These are phyloP conservation scores for Drosophila anomalata DNA, from an alignment of 2,888 invertebrate genomes.

Conservation along the genomic window DNA sequence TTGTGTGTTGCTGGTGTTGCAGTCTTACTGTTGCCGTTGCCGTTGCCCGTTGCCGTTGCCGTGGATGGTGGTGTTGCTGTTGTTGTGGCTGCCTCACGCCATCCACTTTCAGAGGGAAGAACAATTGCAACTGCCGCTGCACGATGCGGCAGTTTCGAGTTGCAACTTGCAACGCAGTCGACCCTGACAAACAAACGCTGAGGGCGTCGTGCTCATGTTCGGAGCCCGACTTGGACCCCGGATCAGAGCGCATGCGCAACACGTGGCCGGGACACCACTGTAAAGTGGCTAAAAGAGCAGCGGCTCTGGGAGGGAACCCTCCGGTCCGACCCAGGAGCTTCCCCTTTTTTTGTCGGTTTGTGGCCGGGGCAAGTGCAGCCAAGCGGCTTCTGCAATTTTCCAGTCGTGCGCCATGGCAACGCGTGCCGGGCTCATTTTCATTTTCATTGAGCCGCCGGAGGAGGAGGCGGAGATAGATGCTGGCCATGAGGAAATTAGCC, in stretches of 20 bases:
- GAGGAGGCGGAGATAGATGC: slow-evolving; percentile 7
- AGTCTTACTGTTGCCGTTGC: slow-evolving; percentile 19
- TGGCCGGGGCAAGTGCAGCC: slow-evolving; percentile 52
- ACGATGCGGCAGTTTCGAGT: slow-evolving; percentile 63
- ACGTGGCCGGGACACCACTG: slow-evolving; percentile 70
- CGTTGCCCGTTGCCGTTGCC: slow-evolving; percentile 17
- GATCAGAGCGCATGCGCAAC: slow-evolving; percentile 80
- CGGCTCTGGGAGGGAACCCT: slow-evolving; percentile 19
- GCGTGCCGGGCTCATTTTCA: slow-evolving; percentile 79
- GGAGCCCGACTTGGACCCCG: slow-evolving; percentile 47
- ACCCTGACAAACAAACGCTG: slow-evolving; percentile 73
- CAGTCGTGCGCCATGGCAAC: slow-evolving; percentile 72
- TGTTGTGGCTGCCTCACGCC: slow-evolving; percentile 47
- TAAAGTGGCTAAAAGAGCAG: slow-evolving; percentile 35
- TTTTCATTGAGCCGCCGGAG: slow-evolving; percentile 61
- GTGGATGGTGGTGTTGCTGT: slow-evolving; percentile 14
- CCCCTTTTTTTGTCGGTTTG: slow-evolving; percentile 15
- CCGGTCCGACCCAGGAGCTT: slow-evolving; percentile 21
- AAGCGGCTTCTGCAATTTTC: slow-evolving; percentile 72
- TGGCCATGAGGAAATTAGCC: slow-evolving; percentile 41
- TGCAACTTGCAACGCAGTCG: slow-evolving; percentile 64
- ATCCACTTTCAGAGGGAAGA: slow-evolving; percentile 43
- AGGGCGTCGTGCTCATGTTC: slow-evolving; percentile 71
- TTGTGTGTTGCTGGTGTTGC: slow-evolving; percentile 35
- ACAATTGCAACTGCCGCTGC: slow-evolving; percentile 72